A percentile compares a stretch with the other conserved stretches of the same genome.
phyloP scores from a whole-genome alignment of 2,113 vertebrate genomes.

The Paramisgurnus dabryanus region DNA sequence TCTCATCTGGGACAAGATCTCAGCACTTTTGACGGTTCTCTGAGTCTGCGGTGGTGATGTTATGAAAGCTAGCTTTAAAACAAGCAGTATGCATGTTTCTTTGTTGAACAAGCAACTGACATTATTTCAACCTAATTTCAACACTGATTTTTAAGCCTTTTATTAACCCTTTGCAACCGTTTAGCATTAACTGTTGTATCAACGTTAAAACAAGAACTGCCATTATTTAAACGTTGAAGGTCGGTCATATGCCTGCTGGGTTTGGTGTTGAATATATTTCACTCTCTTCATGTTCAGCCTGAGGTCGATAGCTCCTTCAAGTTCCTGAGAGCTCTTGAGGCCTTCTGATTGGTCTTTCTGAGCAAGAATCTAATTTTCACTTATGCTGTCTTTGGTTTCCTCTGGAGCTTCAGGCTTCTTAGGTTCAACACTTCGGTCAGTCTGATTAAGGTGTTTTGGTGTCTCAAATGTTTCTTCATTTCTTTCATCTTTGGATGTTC shows the following conservation, averaged over 20 bases:
- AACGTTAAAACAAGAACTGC: too few relatives aligned
- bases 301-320: background rate
- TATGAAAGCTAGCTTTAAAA: slow-evolving; percentile 53
- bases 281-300: background rate
- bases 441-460: slow-evolving; percentile 9
- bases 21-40: slow-evolving; percentile 60
- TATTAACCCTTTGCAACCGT: too few relatives aligned
- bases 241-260: too few relatives aligned
- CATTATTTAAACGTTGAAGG: too few relatives aligned
- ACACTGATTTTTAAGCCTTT: too few relatives aligned
- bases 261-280: background rate
- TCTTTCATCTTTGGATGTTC: background rate
- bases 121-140: too few relatives aligned
- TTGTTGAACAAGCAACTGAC: too few relatives aligned
- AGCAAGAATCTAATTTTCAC: background rate
- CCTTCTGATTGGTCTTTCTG: background rate
- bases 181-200: too few relatives aligned
- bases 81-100: slow-evolving; percentile 36
- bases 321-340: background rate
- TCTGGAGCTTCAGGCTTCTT: background rate
- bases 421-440: background rate
- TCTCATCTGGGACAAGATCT: slow-evolving; percentile 57
- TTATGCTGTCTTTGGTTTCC: background rate
- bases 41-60: slow-evolving; percentile 60
- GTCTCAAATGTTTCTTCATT: slow-evolving; percentile 5